Evolutionary conservation across 53 echinoderm and acorn worm genomes (phyloP).

Genomic region (Zoroaster sp.): DNA sequence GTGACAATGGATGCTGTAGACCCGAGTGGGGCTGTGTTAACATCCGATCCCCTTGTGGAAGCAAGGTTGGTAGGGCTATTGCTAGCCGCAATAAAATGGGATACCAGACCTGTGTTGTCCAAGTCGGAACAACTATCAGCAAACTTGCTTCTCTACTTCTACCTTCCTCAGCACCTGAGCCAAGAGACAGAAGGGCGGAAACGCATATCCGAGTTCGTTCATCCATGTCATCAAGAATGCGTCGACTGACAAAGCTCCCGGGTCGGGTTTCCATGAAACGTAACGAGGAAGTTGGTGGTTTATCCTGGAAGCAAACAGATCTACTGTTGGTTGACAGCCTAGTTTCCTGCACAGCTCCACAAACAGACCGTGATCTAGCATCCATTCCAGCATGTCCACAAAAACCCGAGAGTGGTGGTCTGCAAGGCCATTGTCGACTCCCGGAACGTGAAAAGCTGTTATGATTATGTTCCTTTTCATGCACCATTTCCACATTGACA

Average conservation of each 20-base stretch:
- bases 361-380: conserved; percentile 43
- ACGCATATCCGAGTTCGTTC: conserved; percentile 49
- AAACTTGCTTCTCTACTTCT: conserved; percentile 26
- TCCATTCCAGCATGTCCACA: conserved; percentile 69
- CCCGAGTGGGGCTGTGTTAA: conserved; percentile 38
- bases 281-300: conserved; percentile 59
- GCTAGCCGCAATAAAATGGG: conserved; percentile 48
- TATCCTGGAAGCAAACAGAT: conserved; percentile 64
- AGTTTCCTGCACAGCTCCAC: not conserved
- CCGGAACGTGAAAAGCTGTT: no score
- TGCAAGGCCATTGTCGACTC: no score
- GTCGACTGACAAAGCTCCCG: conserved; percentile 61
- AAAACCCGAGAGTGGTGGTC: no score
- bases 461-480: conserved; percentile 55
- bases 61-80: conserved; percentile 46
- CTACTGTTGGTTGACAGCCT: conserved; percentile 39
- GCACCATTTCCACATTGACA: conserved; percentile 68
- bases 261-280: conserved; percentile 68
- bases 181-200: conserved; percentile 66
- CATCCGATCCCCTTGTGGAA: conserved; percentile 8
- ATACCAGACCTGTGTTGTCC: conserved; percentile 60
- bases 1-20: conserved; percentile 16
- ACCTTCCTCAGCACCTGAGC: conserved; percentile 27
- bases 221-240: conserved; percentile 60
- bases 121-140: conserved; percentile 45